Conservation (phyloP, 1,140 invertebrate genomes). For the Goniozus legneri region DNA sequence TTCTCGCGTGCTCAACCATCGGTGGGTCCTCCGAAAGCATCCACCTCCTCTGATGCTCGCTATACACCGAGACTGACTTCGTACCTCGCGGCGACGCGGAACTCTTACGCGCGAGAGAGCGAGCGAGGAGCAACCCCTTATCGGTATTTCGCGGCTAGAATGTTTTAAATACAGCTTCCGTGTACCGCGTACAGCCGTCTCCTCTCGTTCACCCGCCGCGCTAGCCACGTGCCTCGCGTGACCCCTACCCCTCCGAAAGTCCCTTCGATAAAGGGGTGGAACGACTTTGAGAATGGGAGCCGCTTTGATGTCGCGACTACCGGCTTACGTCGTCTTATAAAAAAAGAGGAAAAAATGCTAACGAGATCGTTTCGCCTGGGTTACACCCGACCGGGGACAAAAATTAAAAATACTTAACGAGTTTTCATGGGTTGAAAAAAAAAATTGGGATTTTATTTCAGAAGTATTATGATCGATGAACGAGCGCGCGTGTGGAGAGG, state of each 20-base stretch:
- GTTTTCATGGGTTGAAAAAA: not conserved
- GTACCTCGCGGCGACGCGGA: slow-evolving; percentile 20
- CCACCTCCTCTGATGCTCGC: too few relatives aligned
- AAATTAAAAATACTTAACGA: slow-evolving; percentile 1
- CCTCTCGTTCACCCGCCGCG: slow-evolving; percentile 11
- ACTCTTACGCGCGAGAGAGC: slow-evolving; percentile 16
- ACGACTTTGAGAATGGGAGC: slow-evolving; percentile 5
- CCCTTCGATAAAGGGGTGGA: slow-evolving; percentile 1
- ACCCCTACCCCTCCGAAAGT: not conserved
- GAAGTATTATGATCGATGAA: not conserved
- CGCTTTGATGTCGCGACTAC: slow-evolving; percentile 1
- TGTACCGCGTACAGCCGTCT: slow-evolving; percentile 14
- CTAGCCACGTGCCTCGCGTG: slow-evolving; percentile 13
- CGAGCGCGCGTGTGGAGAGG: not conserved
- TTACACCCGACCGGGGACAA: not conserved
- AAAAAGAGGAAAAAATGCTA: too few relatives aligned
- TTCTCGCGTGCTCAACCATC: slow-evolving; percentile 47
- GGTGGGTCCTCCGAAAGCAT: too few relatives aligned
- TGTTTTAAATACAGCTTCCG: slow-evolving; percentile 47
- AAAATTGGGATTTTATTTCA: not conserved
- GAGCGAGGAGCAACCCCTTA: slow-evolving; percentile 29
- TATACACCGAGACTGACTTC: too few relatives aligned
- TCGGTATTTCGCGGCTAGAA: slow-evolving; percentile 49
- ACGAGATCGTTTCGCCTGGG: too few relatives aligned
- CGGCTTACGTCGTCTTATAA: too few relatives aligned